A percentile compares a stretch with the other conserved stretches of the same genome.
These are phyloP conservation scores for Laodelphax striatellus DNA, from an alignment of 1,140 invertebrate species.

Conservation along the genomic window DNA sequence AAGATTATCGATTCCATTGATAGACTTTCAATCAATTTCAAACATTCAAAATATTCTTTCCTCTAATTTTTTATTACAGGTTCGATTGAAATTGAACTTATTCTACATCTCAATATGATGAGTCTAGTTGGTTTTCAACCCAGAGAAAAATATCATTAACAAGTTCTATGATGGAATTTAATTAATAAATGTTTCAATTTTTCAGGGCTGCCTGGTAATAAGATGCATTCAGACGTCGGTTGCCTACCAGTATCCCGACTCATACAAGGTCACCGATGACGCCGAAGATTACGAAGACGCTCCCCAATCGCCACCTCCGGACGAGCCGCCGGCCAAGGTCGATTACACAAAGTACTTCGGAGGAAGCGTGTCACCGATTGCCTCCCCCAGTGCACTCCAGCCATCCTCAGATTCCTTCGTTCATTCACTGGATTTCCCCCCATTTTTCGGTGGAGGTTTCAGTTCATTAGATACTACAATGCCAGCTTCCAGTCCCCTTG, in stretches of 20 bases:
- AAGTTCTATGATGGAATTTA: no score
- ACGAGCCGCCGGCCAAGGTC: background rate
- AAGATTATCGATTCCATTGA: no score
- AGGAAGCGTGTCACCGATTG: background rate
- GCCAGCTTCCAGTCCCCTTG: background rate
- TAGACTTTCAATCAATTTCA: no score
- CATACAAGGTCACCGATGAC: background rate
- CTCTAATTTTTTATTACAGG: no score
- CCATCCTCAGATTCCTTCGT: slow-evolving; percentile 6
- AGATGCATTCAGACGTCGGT: background rate
- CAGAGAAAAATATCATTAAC: no score
- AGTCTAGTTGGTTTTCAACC: no score
- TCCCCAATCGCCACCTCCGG: no score
- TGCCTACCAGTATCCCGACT: background rate
- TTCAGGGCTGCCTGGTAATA: background rate
- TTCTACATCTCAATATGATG: no score
- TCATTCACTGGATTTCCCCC: slow-evolving; percentile 10
- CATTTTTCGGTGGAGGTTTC: slow-evolving; percentile 6
- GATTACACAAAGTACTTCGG: slow-evolving; percentile 10
- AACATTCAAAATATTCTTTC: no score
- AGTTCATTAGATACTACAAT: background rate
- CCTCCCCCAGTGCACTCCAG: background rate
- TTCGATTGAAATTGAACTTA: no score
- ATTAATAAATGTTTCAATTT: no score
- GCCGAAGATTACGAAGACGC: background rate